Evolutionary conservation across 2,888 invertebrate species (phyloP), one percentile per base, ranked within the genome.

Genomic region (Pammene fasciana): DNA sequence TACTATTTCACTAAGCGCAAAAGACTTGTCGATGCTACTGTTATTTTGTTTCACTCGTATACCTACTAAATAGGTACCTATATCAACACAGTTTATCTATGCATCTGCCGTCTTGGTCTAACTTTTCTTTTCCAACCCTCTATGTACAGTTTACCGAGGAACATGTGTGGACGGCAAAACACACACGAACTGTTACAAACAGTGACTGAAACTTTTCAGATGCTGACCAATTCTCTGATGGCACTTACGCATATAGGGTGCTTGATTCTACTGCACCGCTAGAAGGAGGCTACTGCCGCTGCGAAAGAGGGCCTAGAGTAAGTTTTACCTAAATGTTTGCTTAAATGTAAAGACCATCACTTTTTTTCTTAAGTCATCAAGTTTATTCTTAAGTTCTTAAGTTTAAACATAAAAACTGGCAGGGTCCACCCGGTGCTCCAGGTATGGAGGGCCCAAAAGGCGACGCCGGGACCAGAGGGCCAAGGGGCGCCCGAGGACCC

Each of bases 301-400:
- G 95, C 77, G 95, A 95, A 81, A 86, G 95, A 76, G 95, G 95
- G 8, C 94, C 95, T 0, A 92, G 95, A 82, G 95, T 95, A 81
- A 86, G 89, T 56, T 8, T 1, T 46, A 5, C 38, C 38, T 38
- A 7, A 26, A 26, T 26, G 4, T 26, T 26, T 45, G 45, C 11
- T 13, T 13, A 10, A 13, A 45, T 38, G 38, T 38, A 9, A 9
- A 9, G 9, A 38, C 5, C n/a, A n/a, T n/a, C n/a, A n/a, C n/a
- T n/a, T n/a, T n/a, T n/a, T n/a, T n/a, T n/a, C n/a, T n/a, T 2
- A 38, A 9, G 38, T 6, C 0, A 5, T 38, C 2, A 38, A 7
- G 38, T 38, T 9, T 9, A 38, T 38, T 38, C 38, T 9, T 38
- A 38, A 38, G 26, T 38, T 7, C 2, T 38, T 9, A 5, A 38